A percentile compares a stretch with the other conserved stretches of the same genome.
Evolutionary conservation across 2,888 invertebrate genomes (phyloP).

Genomic region (Drosophila ochracea): DNA sequence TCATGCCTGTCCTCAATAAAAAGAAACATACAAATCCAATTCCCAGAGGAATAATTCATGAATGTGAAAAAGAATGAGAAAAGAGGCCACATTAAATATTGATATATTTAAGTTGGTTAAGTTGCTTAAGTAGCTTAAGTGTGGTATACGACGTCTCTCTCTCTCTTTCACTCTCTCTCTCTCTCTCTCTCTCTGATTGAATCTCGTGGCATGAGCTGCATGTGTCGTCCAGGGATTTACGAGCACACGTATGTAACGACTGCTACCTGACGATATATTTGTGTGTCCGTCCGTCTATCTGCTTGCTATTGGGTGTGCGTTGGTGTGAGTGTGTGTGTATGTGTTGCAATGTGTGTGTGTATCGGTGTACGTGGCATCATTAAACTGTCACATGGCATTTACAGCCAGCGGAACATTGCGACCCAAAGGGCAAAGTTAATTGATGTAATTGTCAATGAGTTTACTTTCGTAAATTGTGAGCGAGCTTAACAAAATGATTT

Average conservation of each 20-base stretch:
- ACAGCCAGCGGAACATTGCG: slow-evolving; percentile 17
- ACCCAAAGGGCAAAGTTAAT: slow-evolving; percentile 59
- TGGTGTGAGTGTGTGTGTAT: not conserved
- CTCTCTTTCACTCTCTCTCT: not conserved
- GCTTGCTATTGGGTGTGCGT: not conserved
- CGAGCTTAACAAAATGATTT: slow-evolving; percentile 50
- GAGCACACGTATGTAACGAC: slow-evolving; percentile 31
- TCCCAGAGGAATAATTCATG: slow-evolving; percentile 36
- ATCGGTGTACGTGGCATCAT: slow-evolving; percentile 50
- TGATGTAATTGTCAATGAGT: slow-evolving; percentile 52
- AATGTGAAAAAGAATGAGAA: not conserved
- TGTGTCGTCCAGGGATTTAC: slow-evolving; percentile 41
- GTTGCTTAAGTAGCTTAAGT: slow-evolving; percentile 56
- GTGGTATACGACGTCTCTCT: slow-evolving; percentile 21
- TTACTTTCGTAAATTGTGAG: slow-evolving; percentile 44
- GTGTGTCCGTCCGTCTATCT: slow-evolving; percentile 1
- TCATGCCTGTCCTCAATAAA: not conserved
- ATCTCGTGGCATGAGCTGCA: slow-evolving; percentile 25
- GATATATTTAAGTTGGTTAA: slow-evolving; percentile 57
- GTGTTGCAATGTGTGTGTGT: not conserved
- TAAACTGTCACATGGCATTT: slow-evolving; percentile 54
- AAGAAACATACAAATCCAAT: slow-evolving; percentile 17
- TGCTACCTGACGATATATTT: slow-evolving; percentile 17
- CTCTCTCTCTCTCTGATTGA: slow-evolving; percentile 32
- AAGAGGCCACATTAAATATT: slow-evolving; percentile 53